Base-by-base conservation (phyloP, 2,888 invertebrate genomes). In the Auanema sp. region DNA sequence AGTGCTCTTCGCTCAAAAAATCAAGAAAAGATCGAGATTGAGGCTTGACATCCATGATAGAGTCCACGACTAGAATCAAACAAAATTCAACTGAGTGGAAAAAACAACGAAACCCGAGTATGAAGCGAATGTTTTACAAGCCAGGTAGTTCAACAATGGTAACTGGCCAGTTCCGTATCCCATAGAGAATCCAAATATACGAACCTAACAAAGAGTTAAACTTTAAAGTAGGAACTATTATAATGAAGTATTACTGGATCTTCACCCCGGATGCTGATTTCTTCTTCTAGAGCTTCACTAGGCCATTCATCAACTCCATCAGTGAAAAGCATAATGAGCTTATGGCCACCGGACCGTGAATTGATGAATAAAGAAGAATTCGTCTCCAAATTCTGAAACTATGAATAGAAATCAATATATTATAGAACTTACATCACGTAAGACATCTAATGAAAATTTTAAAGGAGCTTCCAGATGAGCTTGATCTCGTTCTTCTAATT, bases 261-360 rank as follows among this genome's bases (percentile, higher is more conserved):
- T 25, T 62, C 58, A 23, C 65, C 63, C 33, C 65, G 43, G 5
- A 63, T 65, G 16, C 53, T 58, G 44, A 78, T 69, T 33, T 76
- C 84, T 65, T 85, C 81, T 50, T 85, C 79, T 12, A 88, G 80
- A 24, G 87, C 84, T 2, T 85, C 85, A 60, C 85, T 84, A 0
- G 87, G 86, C 79, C 85, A 85, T 66, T 87, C 87, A 16, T 87
- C 86, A 14, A 87, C 86, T 2, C 88, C 88, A 77, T 88, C 88
- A 21, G 87, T 88, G 71, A 88, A 84, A 53, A 88, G 78, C 84
- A 88, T 86, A 47, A 88, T 85, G 54, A 87, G 83, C 67, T 85
- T 84, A 80, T 88, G 87, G 69, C 88, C 88, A 55, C 85, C 84
- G 2, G 87, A 72, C n/a, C 75, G 65, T 18, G 65, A 65, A 59